Conservation (phyloP, 2,113 vertebrate genomes). For the Hemicordylus capensis region DNA sequence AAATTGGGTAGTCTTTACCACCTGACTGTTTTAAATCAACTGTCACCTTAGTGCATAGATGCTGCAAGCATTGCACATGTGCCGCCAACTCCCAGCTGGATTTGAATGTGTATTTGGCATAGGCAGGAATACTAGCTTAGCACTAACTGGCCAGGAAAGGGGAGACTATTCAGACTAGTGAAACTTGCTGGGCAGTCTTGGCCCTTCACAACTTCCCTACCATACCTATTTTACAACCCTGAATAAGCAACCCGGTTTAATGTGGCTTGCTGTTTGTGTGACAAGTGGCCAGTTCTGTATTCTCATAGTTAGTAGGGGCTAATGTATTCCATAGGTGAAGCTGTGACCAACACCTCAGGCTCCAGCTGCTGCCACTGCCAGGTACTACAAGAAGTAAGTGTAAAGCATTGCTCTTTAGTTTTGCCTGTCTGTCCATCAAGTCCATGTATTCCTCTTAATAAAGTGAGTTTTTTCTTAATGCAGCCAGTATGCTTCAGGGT, state of each 20-base stretch:
- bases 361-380: neutral
- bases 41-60: neutral
- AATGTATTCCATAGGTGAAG: neutral
- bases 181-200: neutral
- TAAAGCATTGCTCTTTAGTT: neutral
- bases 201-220: neutral
- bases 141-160: neutral
- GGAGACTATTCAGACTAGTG: neutral
- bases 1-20: neutral
- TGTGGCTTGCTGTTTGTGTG: neutral
- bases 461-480: slow-evolving; percentile 1
- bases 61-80: neutral
- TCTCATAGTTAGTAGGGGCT: neutral
- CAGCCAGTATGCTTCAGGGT: neutral
- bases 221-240: neutral
- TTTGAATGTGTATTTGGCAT: neutral
- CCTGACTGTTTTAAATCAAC: neutral
- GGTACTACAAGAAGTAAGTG: neutral
- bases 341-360: neutral
- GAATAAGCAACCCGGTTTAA: neutral
- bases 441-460: neutral
- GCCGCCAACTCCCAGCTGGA: neutral
- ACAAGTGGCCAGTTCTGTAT: neutral
- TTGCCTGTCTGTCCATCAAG: slow-evolving; percentile 1
- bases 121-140: neutral